phyloP scores from a whole-genome alignment of 2,113 vertebrate species.

The Triplophysa dalaica region DNA sequence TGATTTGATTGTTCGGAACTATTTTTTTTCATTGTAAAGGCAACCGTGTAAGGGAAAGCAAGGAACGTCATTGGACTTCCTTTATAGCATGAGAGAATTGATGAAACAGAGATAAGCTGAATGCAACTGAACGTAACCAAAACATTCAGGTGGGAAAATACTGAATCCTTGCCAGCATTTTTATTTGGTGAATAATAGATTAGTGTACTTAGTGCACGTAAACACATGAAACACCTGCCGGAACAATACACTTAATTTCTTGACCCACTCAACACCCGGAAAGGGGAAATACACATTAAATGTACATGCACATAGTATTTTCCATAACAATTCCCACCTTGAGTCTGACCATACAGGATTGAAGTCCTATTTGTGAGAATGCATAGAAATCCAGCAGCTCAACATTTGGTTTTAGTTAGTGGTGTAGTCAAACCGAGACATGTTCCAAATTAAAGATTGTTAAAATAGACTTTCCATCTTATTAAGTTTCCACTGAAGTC shows the following conservation, averaged over 20 bases:
- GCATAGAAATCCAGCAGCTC: background rate
- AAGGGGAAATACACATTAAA: slow-evolving; percentile 25
- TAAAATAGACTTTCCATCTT: slow-evolving; percentile 5
- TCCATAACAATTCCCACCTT: slow-evolving; percentile 43
- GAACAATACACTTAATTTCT: slow-evolving; percentile 46
- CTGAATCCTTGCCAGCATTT: slow-evolving; percentile 37
- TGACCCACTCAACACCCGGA: slow-evolving; percentile 9
- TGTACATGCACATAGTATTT: background rate
- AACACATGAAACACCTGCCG: slow-evolving; percentile 46
- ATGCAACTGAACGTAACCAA: slow-evolving; percentile 7
- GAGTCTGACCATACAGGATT: background rate
- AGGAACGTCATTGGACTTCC: slow-evolving; percentile 25
- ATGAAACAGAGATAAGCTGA: slow-evolving; percentile 23
- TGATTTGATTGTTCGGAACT: background rate
- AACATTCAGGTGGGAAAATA: background rate
- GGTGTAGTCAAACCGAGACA: slow-evolving; percentile 26
- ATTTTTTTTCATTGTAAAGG: slow-evolving; percentile 4
- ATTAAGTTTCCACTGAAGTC: slow-evolving; percentile 25
- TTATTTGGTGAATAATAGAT: slow-evolving; percentile 16
- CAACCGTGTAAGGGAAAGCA: background rate
- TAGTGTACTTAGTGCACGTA: slow-evolving; percentile 22
- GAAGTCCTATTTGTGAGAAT: slow-evolving; percentile 19
- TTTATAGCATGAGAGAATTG: background rate
- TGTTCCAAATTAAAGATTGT: slow-evolving; percentile 42
- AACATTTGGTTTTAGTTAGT: slow-evolving; percentile 51